Evolutionary conservation across 2,888 invertebrate species (phyloP), one percentile per base, ranked within the genome.

Genomic region (Drosophila suboccidentalis): DNA sequence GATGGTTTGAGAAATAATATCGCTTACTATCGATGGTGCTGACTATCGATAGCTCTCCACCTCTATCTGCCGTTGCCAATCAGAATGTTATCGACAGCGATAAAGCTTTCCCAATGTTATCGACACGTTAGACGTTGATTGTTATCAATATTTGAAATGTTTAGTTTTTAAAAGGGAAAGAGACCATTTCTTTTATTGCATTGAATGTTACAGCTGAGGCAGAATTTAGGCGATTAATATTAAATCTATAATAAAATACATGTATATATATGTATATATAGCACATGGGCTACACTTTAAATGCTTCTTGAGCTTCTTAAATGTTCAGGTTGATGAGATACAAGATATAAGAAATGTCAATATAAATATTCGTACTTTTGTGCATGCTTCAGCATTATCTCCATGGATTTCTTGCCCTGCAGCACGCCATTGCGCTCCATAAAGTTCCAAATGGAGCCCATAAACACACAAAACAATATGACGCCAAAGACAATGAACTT

Each of bases 391-490:
- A 93, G 71, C 76, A 90, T 89, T 15, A 96, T 94, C 87, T 96
- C 94, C 94, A 97, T 95, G 1, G 95, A 95, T 60, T 94, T 94
- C 87, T 95, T 94, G 8, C 96, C 96, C n/a, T 97, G 95, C 82
- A 95, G 94, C 15, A 97, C 93, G 44, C 96, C 96, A 92, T 97
- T 96, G 78, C 94, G 94, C 92, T 97, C 97, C 75, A 97, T 96
- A 77, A 94, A 94, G 91, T 97, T 96, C 97, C 97, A 97, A 73
- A 97, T 90, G 0, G 96, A 94, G 36, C 95, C 96, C 97, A 97
- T 97, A 76, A 96, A 94, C 17, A 96, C 75, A 72, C 94, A 94
- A 89, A 96, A 97, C 57, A 96, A 94, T 78, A 95, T 94, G 22
- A 95, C 84, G 11, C 94, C 94, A 22, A 95, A 95, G 51, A 96